Evolutionary conservation across 1,140 invertebrate genomes (phyloP).

Genomic region (Drosophila equinoxialis): DNA sequence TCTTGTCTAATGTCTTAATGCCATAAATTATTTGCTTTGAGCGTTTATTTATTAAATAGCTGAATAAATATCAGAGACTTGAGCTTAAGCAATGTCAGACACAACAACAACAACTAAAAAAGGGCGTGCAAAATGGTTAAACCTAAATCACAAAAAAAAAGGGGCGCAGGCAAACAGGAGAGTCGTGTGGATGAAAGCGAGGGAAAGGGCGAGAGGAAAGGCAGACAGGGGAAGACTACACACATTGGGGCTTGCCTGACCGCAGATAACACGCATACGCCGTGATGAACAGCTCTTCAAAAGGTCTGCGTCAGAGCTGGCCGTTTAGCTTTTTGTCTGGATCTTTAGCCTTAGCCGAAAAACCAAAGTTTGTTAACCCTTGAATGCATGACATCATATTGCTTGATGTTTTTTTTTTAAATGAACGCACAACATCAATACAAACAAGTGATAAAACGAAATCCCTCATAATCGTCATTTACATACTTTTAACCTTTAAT

Average conservation of each 20-base stretch:
- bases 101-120: constrained; percentile 20
- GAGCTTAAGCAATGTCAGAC: constrained; percentile 4
- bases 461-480: too few relatives aligned
- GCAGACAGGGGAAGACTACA: neutral
- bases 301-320: neutral
- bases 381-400: too few relatives aligned
- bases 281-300: constrained; percentile 43
- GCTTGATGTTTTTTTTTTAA: too few relatives aligned
- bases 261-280: constrained; percentile 71
- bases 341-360: too few relatives aligned
- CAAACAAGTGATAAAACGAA: too few relatives aligned
- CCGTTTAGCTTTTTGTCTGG: too few relatives aligned
- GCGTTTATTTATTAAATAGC: constrained; percentile 48
- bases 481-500: too few relatives aligned
- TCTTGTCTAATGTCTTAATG: constrained; percentile 43
- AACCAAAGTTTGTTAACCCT: too few relatives aligned
- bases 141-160: neutral
- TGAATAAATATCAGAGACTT: constrained; percentile 66
- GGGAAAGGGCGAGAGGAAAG: neutral
- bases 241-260: constrained; percentile 27
- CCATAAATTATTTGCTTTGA: constrained; percentile 59
- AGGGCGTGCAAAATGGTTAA: constrained; percentile 48
- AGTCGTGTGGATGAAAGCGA: constrained; percentile 16
- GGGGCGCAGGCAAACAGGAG: neutral
- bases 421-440: too few relatives aligned